Percentiles rank a stretch among this genome's conserved stretches.
Conservation (phyloP, 1,140 invertebrate species). For the Conus ventricosus region DNA sequence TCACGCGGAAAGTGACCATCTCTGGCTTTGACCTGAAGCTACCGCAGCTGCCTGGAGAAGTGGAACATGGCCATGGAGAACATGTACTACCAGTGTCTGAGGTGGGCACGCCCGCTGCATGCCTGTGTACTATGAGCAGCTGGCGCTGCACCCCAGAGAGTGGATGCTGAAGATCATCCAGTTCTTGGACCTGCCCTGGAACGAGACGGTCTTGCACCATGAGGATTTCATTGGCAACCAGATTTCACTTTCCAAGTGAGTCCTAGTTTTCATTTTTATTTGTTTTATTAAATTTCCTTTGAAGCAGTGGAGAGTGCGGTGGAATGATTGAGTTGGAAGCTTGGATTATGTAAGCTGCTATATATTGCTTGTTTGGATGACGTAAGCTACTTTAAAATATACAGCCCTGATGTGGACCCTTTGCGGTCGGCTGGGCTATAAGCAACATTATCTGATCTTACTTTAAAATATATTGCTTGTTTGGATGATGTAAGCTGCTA, state of each 20-base stretch:
- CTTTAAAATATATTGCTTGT: too few relatives aligned
- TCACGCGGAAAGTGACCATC: conserved; percentile 97
- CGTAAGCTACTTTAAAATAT: too few relatives aligned
- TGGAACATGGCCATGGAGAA: conserved; percentile 96
- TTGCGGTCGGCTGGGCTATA: too few relatives aligned
- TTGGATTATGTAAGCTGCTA: too few relatives aligned
- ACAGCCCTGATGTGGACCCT: too few relatives aligned
- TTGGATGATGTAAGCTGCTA: too few relatives aligned
- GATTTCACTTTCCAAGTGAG: conserved; percentile 90
- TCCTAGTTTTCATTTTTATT: not conserved
- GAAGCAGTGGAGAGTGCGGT: too few relatives aligned
- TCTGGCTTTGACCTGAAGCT: conserved; percentile 97
- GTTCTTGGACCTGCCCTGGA: conserved; percentile 96
- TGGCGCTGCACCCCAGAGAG: conserved; percentile 93
- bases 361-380: too few relatives aligned
- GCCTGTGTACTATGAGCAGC: conserved; percentile 95
- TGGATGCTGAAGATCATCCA: conserved; percentile 93
- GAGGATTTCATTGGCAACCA: conserved; percentile 97
- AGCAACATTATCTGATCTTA: too few relatives aligned
- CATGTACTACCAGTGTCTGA: conserved; percentile 95
- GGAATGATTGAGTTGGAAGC: too few relatives aligned
- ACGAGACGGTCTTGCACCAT: conserved; percentile 96
- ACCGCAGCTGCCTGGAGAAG: conserved; percentile 94
- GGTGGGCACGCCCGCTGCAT: conserved; percentile 90
- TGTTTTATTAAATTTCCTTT: not conserved